phyloP scores from a whole-genome alignment of 1,140 invertebrate species.

The Globodera rostochiensis region DNA sequence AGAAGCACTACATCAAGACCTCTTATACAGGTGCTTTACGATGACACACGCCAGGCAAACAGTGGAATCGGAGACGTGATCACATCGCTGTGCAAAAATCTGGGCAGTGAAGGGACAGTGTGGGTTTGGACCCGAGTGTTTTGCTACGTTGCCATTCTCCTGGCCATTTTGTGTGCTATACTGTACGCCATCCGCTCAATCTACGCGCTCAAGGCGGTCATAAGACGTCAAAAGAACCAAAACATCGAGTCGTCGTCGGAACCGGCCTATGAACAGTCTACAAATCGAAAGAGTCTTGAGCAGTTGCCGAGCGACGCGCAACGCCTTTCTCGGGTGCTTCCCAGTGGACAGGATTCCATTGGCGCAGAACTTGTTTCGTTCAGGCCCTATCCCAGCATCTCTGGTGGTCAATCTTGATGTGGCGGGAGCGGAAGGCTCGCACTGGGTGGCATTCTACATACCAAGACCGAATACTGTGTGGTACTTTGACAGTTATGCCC shows the following conservation, averaged over 20 bases:
- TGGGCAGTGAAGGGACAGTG: neutral
- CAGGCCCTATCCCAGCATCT: neutral
- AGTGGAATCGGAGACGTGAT: neutral
- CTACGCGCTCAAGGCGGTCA: neutral
- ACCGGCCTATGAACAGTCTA: neutral
- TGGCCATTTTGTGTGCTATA: neutral
- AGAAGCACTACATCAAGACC: too few relatives aligned
- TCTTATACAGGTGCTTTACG: too few relatives aligned
- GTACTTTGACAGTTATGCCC: conserved; percentile 13
- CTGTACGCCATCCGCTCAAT: neutral
- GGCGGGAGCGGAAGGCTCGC: neutral
- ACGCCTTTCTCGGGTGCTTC: neutral
- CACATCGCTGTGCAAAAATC: neutral
- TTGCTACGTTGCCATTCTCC: neutral
- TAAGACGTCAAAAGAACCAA: neutral
- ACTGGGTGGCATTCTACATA: neutral
- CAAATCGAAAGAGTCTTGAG: neutral
- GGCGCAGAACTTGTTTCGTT: neutral
- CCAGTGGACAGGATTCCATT: neutral
- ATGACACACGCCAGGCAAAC: too few relatives aligned
- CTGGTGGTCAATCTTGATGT: neutral
- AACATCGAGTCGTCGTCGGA: neutral
- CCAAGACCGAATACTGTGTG: too few relatives aligned
- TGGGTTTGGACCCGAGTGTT: neutral
- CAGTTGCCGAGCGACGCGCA: neutral